Percentiles rank a stretch among this genome's conserved stretches.
These are phyloP conservation scores for Idris sp. DNA, from an alignment of 1,140 invertebrate genomes.

Conservation along the genomic window DNA sequence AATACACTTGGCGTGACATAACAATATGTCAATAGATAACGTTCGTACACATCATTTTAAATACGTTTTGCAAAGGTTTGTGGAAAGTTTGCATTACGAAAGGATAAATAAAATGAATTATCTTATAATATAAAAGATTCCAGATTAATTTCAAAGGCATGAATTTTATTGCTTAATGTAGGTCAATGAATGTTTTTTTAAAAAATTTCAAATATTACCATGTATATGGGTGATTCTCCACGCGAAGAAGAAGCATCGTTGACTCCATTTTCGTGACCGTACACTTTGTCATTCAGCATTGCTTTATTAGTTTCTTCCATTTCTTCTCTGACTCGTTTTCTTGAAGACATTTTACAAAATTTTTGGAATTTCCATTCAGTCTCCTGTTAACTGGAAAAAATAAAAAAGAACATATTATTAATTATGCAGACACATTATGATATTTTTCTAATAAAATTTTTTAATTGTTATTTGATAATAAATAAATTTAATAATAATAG, in stretches of 20 bases:
- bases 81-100: too few species aligned
- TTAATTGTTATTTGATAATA: too few species aligned
- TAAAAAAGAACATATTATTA: constrained; percentile 9
- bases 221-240: constrained; percentile 54
- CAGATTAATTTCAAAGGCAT: not conserved
- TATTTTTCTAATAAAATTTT: too few species aligned
- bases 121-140: too few species aligned
- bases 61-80: too few species aligned
- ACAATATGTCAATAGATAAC: too few species aligned
- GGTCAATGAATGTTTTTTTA: not conserved
- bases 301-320: constrained; percentile 35
- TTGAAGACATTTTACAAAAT: constrained; percentile 36
- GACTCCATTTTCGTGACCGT: constrained; percentile 37
- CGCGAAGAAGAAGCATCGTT: constrained; percentile 40
- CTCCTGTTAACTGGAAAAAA: constrained; percentile 29
- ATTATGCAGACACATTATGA: too few species aligned
- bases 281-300: constrained; percentile 21
- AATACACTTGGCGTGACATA: too few species aligned
- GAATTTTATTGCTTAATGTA: too few species aligned
- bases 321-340: constrained; percentile 36
- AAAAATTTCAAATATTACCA: constrained; percentile 26
- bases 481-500: too few species aligned
- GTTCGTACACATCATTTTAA: too few species aligned
- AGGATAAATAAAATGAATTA: too few species aligned
- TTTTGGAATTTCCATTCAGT: constrained; percentile 36